A percentile compares a stretch with the other conserved stretches of the same genome.
phyloP scores from a whole-genome alignment of 92 coral and sea anemone genomes.

The Plumapathes pennacea region DNA sequence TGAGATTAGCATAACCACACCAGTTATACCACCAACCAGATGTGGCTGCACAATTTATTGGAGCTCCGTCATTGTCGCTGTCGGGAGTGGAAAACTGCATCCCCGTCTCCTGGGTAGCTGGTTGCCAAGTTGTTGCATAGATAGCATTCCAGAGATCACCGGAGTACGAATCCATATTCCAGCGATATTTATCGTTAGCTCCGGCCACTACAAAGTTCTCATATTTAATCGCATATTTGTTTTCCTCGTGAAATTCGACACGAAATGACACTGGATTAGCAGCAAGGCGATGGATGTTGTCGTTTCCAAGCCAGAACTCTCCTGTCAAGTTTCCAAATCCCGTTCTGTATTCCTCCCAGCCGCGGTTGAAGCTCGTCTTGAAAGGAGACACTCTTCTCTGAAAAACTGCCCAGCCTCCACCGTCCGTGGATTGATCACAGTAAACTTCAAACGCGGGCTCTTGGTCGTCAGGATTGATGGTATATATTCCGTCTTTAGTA shows the following conservation, averaged over 20 bases:
- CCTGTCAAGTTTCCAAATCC: slow-evolving; percentile 22
- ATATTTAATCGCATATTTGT: neutral
- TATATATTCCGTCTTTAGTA: slow-evolving; percentile 8
- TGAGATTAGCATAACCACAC: slow-evolving; percentile 27
- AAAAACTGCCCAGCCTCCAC: slow-evolving; percentile 30
- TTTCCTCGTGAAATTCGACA: neutral
- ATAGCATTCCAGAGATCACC: neutral
- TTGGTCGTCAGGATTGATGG: slow-evolving; percentile 30
- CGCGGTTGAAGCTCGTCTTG: slow-evolving; percentile 7
- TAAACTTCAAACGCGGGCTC: slow-evolving; percentile 17
- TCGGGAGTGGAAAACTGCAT: slow-evolving; percentile 20
- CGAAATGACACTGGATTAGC: slow-evolving; percentile 5
- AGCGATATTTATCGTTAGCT: slow-evolving; percentile 3
- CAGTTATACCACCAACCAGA: slow-evolving; percentile 36
- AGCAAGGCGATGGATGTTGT: slow-evolving; percentile 15
- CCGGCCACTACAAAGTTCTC: slow-evolving; percentile 6
- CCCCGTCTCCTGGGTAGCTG: too few relatives aligned
- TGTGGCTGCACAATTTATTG: slow-evolving; percentile 11
- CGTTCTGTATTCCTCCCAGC: slow-evolving; percentile 16
- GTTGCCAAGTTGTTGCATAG: neutral
- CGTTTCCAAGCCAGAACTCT: slow-evolving; percentile 40
- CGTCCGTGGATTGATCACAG: slow-evolving; percentile 32
- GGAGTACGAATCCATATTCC: neutral
- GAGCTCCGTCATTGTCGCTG: slow-evolving; percentile 6
- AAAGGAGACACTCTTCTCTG: slow-evolving; percentile 20